phyloP scores from a whole-genome alignment of 2,797 vertebrate species.

The Mormyrus proboscirostris region DNA sequence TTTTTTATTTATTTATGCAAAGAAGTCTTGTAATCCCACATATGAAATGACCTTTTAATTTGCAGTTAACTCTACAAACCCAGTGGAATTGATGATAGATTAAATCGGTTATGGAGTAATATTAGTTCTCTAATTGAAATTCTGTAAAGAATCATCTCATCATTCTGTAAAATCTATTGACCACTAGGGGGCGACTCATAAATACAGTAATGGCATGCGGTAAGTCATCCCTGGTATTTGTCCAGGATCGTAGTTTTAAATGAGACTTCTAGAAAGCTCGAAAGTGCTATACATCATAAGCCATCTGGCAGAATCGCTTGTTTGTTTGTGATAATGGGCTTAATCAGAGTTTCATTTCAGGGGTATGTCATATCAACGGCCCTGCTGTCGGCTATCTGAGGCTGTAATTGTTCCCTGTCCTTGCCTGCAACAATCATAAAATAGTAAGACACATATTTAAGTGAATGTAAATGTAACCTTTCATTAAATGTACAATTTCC shows the following conservation, averaged over 20 bases:
- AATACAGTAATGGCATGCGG: background rate
- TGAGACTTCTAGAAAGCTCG: background rate
- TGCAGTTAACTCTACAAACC: background rate
- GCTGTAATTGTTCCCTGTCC: background rate
- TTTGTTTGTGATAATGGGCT: background rate
- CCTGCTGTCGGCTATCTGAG: background rate
- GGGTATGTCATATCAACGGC: background rate
- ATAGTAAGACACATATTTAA: background rate
- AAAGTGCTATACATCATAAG: background rate
- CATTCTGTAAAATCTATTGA: background rate
- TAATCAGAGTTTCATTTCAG: background rate
- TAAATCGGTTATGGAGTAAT: background rate
- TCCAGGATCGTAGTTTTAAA: background rate
- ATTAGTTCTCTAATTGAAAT: background rate
- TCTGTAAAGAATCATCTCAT: background rate
- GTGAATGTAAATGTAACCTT: background rate
- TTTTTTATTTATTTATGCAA: background rate
- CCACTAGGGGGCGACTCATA: slow-evolving; percentile 3
- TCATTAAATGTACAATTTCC: background rate
- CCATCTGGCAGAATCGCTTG: background rate
- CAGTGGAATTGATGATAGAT: background rate
- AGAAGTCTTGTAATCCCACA: background rate
- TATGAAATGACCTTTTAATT: background rate
- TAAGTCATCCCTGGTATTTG: background rate
- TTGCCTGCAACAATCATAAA: background rate